A percentile compares a stretch with the other conserved stretches of the same genome.
These are phyloP conservation scores for Caenorhabditis auriculariae DNA, from an alignment of 2,888 invertebrate genomes.

Conservation along the genomic window DNA sequence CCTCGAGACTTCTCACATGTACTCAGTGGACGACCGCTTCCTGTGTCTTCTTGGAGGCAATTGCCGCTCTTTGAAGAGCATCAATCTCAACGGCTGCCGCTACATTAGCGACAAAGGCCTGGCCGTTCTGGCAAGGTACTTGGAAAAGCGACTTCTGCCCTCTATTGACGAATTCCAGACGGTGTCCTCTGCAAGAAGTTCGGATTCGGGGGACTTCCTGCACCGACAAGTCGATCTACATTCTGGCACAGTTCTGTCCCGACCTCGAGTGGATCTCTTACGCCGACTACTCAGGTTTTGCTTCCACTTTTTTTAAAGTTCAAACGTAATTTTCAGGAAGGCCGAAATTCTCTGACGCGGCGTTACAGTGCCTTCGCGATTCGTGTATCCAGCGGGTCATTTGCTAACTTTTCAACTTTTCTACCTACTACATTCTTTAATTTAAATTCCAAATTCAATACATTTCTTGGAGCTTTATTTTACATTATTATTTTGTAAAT, in stretches of 20 bases:
- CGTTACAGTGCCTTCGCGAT: slow-evolving; percentile 56
- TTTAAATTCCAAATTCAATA: no score
- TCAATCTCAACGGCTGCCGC: slow-evolving; percentile 62
- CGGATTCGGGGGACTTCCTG: slow-evolving; percentile 61
- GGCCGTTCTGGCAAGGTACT: slow-evolving; percentile 54
- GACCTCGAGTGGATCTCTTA: slow-evolving; percentile 61
- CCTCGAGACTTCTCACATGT: slow-evolving; percentile 60
- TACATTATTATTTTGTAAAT: no score
- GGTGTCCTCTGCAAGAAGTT: slow-evolving; percentile 56
- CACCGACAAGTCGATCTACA: slow-evolving; percentile 60
- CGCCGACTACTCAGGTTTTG: slow-evolving; percentile 51
- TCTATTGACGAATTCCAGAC: slow-evolving; percentile 14
- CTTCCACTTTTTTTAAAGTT: background rate
- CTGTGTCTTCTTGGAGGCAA: slow-evolving; percentile 55
- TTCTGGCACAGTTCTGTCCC: slow-evolving; percentile 60
- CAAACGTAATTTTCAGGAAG: slow-evolving; percentile 24
- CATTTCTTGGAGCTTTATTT: no score
- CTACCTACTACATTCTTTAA: no score
- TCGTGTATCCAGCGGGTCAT: slow-evolving; percentile 61
- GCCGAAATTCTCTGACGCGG: slow-evolving; percentile 58
- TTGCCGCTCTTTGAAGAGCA: slow-evolving; percentile 40
- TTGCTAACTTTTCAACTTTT: slow-evolving; percentile 40
- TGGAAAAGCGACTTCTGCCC: background rate
- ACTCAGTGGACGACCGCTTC: slow-evolving; percentile 61
- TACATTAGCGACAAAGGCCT: slow-evolving; percentile 61